Conservation (phyloP, 2,113 vertebrate species). For the Pan troglodytes region DNA sequence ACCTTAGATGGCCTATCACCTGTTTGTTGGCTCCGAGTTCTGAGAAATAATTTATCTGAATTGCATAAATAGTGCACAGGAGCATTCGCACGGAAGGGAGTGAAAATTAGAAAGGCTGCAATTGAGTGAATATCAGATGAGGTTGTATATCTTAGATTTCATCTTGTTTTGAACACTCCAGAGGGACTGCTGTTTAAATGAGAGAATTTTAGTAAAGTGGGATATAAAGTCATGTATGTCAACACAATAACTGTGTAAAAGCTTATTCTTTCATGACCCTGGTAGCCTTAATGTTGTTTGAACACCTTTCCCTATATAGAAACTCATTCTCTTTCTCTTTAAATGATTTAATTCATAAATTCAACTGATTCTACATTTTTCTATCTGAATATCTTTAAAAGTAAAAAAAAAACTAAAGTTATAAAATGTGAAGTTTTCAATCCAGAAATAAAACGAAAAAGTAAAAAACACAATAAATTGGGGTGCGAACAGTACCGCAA, state of each 20-base stretch:
- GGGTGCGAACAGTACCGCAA: neutral
- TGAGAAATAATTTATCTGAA: slow-evolving; percentile 21
- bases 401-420: neutral
- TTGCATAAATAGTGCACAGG: neutral
- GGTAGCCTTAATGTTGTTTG: neutral
- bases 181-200: neutral
- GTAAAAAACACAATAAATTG: neutral
- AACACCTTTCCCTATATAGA: neutral
- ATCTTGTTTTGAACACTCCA: neutral
- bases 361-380: neutral
- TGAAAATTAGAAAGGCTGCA: neutral
- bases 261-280: neutral
- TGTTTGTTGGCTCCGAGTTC: slow-evolving; percentile 36
- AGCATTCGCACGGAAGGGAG: slow-evolving; percentile 33
- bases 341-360: neutral
- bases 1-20: slow-evolving; percentile 23
- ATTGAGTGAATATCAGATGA: neutral
- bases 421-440: neutral
- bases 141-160: neutral
- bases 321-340: neutral
- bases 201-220: neutral
- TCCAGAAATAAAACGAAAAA: neutral
- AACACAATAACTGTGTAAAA: neutral
- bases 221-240: neutral
- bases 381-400: neutral